Conservation (phyloP, 1,140 invertebrate genomes). For the Sycophaga agraensis region DNA sequence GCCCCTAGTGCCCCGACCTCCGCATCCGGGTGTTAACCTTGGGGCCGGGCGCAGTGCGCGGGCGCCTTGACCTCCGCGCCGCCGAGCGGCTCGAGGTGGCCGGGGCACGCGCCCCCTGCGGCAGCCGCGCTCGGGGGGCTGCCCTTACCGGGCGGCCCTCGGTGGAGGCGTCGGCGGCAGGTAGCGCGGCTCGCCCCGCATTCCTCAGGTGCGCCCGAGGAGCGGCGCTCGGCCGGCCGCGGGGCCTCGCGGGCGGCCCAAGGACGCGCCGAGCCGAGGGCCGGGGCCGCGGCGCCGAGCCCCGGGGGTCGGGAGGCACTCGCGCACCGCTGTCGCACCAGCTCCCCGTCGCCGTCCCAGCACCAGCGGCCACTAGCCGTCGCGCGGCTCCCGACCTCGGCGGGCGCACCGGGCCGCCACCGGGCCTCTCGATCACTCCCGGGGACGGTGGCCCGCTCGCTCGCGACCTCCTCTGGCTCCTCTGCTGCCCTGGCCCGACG, state of each 20-base stretch:
- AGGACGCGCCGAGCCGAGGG: background rate
- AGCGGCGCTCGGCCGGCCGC: background rate
- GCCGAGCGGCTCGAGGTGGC: too few species aligned
- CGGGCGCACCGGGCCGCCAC: background rate
- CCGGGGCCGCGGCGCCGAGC: background rate
- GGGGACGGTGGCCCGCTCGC: background rate
- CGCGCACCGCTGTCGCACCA: background rate
- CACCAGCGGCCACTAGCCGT: background rate
- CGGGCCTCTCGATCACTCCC: background rate
- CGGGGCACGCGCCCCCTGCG: too few species aligned
- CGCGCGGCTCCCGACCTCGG: background rate
- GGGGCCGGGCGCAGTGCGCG: too few species aligned
- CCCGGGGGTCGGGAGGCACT: background rate
- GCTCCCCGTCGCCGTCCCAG: background rate
- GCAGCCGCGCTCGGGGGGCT: background rate
- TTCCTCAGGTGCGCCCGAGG: slow-evolving; percentile 54
- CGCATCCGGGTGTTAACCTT: too few species aligned
- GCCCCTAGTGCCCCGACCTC: too few species aligned
- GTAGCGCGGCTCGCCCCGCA: slow-evolving; percentile 36
- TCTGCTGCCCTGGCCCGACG: slow-evolving; percentile 5
- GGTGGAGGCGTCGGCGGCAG: background rate
- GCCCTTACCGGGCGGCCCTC: background rate
- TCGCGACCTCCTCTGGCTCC: background rate
- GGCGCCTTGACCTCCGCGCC: slow-evolving; percentile 38
- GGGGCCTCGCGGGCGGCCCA: background rate